These are phyloP conservation scores for Prolemur simus DNA, from an alignment of 2,113 vertebrate genomes.

Conservation along the genomic window DNA sequence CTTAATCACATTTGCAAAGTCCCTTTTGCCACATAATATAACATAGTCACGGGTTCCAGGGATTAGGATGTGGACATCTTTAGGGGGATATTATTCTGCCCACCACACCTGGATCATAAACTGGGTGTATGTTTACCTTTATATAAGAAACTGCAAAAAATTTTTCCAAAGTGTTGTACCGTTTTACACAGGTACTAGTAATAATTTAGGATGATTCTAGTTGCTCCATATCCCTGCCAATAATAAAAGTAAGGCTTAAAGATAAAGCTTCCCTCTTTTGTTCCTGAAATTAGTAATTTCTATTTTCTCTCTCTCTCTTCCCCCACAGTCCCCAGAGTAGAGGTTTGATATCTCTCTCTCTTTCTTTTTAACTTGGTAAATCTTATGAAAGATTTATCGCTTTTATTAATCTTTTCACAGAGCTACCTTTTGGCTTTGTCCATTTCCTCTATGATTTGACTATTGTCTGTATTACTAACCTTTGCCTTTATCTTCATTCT, in stretches of 20 bases:
- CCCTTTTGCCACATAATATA: neutral
- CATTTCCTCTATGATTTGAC: neutral
- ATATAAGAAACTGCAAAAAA: neutral
- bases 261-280: neutral
- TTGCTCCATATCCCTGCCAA: neutral
- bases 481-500: neutral
- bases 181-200: neutral
- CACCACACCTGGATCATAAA: neutral
- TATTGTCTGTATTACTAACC: neutral
- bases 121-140: neutral
- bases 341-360: neutral
- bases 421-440: neutral
- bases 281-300: neutral
- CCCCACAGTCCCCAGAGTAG: no score
- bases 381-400: neutral
- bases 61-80: neutral
- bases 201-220: neutral
- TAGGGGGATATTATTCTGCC: neutral
- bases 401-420: neutral
- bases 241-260: neutral
- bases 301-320: neutral
- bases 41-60: neutral
- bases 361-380: neutral
- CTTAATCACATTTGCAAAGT: neutral
- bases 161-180: neutral